Evolutionary conservation across 2,888 invertebrate species (phyloP).

Genomic region (Poecilus cupreus): DNA sequence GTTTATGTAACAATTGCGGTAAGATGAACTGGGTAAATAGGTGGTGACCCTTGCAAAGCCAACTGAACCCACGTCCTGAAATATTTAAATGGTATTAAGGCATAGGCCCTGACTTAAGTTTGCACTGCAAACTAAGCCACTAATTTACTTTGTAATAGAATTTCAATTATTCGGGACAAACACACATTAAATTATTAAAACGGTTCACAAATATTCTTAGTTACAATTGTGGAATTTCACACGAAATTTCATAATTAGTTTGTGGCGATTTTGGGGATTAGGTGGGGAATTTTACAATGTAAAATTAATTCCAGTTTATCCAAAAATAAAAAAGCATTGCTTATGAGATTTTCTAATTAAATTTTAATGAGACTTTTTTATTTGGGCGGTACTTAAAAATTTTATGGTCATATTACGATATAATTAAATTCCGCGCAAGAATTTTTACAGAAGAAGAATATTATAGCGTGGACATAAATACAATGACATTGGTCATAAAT

Average conservation of each 20-base stretch:
- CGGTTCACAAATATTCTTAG: slow-evolving; percentile 7
- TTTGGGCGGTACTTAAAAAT: not conserved
- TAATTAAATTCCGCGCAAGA: slow-evolving; percentile 24
- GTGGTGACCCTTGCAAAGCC: not conserved
- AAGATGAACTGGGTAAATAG: not conserved
- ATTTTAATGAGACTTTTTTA: slow-evolving; percentile 23
- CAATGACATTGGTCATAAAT: not conserved
- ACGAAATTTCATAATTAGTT: slow-evolving; percentile 13
- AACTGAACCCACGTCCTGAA: not conserved
- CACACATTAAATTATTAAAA: slow-evolving; percentile 3
- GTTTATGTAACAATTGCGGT: not conserved
- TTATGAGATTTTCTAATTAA: slow-evolving; percentile 33
- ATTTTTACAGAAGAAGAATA: not conserved
- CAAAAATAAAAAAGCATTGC: not conserved
- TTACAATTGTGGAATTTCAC: not conserved
- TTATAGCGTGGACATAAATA: not conserved
- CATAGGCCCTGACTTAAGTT: slow-evolving; percentile 33
- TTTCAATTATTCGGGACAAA: slow-evolving; percentile 35
- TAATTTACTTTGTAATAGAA: slow-evolving; percentile 31
- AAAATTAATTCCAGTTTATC: not conserved
- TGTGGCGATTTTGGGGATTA: not conserved
- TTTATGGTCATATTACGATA: slow-evolving; percentile 17
- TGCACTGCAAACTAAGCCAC: slow-evolving; percentile 26
- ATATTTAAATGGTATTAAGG: slow-evolving; percentile 39
- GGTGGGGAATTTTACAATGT: not conserved